A percentile compares a stretch with the other conserved stretches of the same genome.
Conservation (phyloP, 1,140 invertebrate species). For the Ericerus pela region DNA sequence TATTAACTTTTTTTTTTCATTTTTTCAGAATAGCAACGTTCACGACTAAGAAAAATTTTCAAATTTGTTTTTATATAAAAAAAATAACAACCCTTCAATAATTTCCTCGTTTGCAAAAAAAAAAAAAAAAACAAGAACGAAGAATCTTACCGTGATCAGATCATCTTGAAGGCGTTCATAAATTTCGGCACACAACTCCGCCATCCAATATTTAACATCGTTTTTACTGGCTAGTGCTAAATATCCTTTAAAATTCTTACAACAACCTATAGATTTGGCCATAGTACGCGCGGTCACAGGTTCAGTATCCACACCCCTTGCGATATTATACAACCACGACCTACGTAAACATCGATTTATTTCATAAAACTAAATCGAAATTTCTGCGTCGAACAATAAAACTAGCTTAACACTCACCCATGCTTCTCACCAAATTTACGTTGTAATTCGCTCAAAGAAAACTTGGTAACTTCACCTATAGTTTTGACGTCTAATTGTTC, state of each 20-base stretch:
- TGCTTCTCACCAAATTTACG: constrained; percentile 67
- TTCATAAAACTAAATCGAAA: background rate
- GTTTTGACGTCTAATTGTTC: constrained; percentile 55
- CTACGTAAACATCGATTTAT: constrained; percentile 33
- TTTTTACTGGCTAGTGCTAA: constrained; percentile 53
- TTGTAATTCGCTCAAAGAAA: constrained; percentile 50
- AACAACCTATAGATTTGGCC: constrained; percentile 87
- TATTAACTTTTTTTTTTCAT: no score
- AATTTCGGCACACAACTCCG: constrained; percentile 63
- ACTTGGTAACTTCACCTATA: constrained; percentile 59
- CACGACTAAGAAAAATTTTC: background rate
- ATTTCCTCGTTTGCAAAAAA: background rate
- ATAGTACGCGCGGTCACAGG: constrained; percentile 65
- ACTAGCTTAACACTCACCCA: constrained; percentile 42
- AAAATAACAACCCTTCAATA: background rate
- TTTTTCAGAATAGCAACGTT: no score
- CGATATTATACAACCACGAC: constrained; percentile 71
- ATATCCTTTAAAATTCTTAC: constrained; percentile 81
- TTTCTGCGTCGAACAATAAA: background rate
- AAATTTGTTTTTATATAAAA: constrained; percentile 2
- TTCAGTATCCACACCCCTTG: constrained; percentile 74
- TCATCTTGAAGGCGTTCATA: constrained; percentile 73
- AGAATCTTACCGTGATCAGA: constrained; percentile 23
- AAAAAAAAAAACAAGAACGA: no score
- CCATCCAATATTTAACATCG: constrained; percentile 64